Base-by-base conservation (phyloP, 2,888 invertebrate genomes). In the Stenodema calcarata region DNA sequence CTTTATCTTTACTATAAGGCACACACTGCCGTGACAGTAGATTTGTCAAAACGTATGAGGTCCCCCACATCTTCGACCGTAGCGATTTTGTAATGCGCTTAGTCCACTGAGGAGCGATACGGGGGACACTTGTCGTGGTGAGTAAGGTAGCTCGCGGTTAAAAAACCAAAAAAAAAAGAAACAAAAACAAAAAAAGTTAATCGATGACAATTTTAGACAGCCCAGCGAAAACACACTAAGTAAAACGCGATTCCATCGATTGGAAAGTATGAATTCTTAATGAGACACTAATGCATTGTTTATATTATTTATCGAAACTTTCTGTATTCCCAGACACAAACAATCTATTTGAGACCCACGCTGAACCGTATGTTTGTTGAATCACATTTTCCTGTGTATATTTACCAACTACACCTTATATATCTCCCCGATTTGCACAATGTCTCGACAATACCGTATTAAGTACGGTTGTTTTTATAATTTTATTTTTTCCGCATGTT, bases 11-110 rank as follows among this genome's bases (percentile, higher is more conserved):
- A 62, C 62, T 62, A n/a, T 50, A 62, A 62, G 62, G 62, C 27
- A 27, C 62, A 62, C 62, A 23, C 73, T 35, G 35, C 35, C 12
- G 35, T 73, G 73, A 73, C 73, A 73, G 73, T 35, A 73, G 30
- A 73, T 73, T 73, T 73, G 73, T 73, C 73, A 73, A n/a, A 73
- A 35, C 73, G 73, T 73, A 73, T 30, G 73, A 73, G 73, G 73
- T 73, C 73, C 18, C 35, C 35, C 73, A 30, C 7, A 27, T 4
- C 9, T 7, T 62, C 23, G 18, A 1, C 4, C 35, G 16, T 16
- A 70, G 27, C 73, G 35, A 35, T 73, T 73, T 73, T 62, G 30
- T 73, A 35, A 73, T 73, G 28, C 73, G 73, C 73, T 73, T 73
- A 73, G n/a, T 69, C 23, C 28, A 69, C 23, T 23, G 69, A n/a